Evolutionary conservation across 1,140 invertebrate species (phyloP).

Genomic region (Lysiphlebus fabarum): DNA sequence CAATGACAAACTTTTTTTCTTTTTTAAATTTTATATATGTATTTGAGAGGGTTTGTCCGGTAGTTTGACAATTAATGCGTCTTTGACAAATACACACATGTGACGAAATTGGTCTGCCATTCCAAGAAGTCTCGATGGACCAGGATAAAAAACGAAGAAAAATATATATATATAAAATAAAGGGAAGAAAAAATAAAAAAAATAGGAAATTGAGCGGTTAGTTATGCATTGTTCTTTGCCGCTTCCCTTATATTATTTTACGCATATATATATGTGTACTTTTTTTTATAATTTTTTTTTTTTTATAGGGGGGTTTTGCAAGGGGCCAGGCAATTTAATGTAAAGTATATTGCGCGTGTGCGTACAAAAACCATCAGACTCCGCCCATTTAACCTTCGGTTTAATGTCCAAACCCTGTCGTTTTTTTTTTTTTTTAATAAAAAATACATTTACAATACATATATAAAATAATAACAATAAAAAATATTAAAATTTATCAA

Average conservation of each 20-base stretch:
- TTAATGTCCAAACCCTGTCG: slow-evolving; percentile 15
- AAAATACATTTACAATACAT: not conserved
- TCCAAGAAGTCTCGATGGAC: slow-evolving; percentile 19
- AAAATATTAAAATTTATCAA: no score
- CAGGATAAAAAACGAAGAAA: not conserved
- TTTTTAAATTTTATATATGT: no score
- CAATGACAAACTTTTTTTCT: no score
- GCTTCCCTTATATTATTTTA: slow-evolving; percentile 7
- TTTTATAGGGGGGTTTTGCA: not conserved
- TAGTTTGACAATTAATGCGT: slow-evolving; percentile 18
- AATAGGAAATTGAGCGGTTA: slow-evolving; percentile 9
- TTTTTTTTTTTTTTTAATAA: slow-evolving; percentile 23
- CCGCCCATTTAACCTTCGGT: slow-evolving; percentile 31
- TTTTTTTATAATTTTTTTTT: not conserved
- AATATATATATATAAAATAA: not conserved
- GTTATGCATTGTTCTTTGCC: slow-evolving; percentile 25
- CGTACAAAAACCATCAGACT: slow-evolving; percentile 9
- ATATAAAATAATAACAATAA: no score
- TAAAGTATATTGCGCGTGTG: slow-evolving; percentile 15
- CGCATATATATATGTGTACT: slow-evolving; percentile 10
- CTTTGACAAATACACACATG: not conserved
- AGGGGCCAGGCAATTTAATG: slow-evolving; percentile 6
- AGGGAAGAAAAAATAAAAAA: slow-evolving; percentile 12
- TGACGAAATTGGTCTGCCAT: slow-evolving; percentile 1
- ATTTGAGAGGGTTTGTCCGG: not conserved